Percentiles rank a stretch among this genome's conserved stretches.
Evolutionary conservation across 1,140 invertebrate species (phyloP).

Genomic region (Formica selysi): DNA sequence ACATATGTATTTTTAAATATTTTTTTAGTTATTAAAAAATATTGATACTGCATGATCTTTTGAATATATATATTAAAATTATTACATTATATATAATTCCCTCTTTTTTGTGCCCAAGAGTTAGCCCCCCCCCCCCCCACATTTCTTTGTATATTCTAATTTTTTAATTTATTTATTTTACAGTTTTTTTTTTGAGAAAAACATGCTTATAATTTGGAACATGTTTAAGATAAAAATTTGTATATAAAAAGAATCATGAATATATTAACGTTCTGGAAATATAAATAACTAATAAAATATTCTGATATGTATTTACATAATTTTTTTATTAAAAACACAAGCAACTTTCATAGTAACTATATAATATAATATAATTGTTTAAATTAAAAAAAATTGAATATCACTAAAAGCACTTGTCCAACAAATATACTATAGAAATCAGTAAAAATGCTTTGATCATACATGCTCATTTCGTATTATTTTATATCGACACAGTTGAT

Average conservation of each 20-base stretch:
- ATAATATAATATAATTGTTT: neutral
- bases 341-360: neutral
- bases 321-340: constrained; percentile 18
- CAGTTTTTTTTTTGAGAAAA: neutral
- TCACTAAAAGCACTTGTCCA: neutral
- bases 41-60: neutral
- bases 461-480: neutral
- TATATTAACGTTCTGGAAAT: neutral
- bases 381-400: neutral
- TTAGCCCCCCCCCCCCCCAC: too few species aligned
- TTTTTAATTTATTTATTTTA: neutral
- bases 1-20: neutral
- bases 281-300: neutral
- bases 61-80: neutral
- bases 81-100: too few species aligned
- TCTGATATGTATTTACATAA: neutral
- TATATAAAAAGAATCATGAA: neutral
- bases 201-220: neutral
- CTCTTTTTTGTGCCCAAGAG: too few species aligned
- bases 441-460: neutral
- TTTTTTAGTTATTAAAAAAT: neutral
- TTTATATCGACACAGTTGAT: neutral
- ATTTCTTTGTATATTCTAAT: neutral
- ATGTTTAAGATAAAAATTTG: neutral
- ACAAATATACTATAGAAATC: neutral